Conservation (phyloP, 2,888 invertebrate genomes). For the Drosophila formosana region DNA sequence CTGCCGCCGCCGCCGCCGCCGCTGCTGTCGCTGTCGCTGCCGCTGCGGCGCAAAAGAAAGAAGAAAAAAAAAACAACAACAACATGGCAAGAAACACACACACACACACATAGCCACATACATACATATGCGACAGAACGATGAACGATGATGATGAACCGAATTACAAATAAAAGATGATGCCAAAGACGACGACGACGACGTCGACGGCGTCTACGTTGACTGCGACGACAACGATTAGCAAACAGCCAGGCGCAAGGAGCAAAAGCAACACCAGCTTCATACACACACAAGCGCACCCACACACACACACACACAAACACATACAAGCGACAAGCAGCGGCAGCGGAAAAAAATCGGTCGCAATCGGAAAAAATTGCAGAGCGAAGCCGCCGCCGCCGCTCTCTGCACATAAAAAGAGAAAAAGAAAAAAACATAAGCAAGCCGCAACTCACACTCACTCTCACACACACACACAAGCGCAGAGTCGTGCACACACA, state of each 20-base stretch:
- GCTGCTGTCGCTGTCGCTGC: slow-evolving; percentile 67
- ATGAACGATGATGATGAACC: slow-evolving; percentile 85
- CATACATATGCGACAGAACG: slow-evolving; percentile 81
- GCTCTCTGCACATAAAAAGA: slow-evolving; percentile 76
- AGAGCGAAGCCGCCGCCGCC: slow-evolving; percentile 67
- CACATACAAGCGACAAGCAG: slow-evolving; percentile 44
- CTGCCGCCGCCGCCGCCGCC: slow-evolving; percentile 60
- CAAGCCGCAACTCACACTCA: slow-evolving; percentile 78
- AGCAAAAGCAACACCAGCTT: slow-evolving; percentile 66
- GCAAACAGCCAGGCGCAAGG: slow-evolving; percentile 80
- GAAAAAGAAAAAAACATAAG: slow-evolving; percentile 73
- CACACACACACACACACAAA: slow-evolving; percentile 50
- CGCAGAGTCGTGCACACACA: slow-evolving; percentile 55
- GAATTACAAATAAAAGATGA: slow-evolving; percentile 85
- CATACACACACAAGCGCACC: slow-evolving; percentile 48
- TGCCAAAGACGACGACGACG: slow-evolving; percentile 79
- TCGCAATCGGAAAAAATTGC: slow-evolving; percentile 82
- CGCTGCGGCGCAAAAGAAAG: slow-evolving; percentile 67
- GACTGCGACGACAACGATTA: slow-evolving; percentile 82
- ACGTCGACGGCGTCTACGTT: slow-evolving; percentile 75
- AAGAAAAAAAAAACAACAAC: slow-evolving; percentile 49
- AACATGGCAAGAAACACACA: slow-evolving; percentile 47
- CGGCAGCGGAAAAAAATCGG: slow-evolving; percentile 77
- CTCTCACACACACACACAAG: slow-evolving; percentile 61
- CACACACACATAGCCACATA: slow-evolving; percentile 47